Evolutionary conservation across 2,888 invertebrate species (phyloP).

Genomic region (Acrobeloides nanus): DNA sequence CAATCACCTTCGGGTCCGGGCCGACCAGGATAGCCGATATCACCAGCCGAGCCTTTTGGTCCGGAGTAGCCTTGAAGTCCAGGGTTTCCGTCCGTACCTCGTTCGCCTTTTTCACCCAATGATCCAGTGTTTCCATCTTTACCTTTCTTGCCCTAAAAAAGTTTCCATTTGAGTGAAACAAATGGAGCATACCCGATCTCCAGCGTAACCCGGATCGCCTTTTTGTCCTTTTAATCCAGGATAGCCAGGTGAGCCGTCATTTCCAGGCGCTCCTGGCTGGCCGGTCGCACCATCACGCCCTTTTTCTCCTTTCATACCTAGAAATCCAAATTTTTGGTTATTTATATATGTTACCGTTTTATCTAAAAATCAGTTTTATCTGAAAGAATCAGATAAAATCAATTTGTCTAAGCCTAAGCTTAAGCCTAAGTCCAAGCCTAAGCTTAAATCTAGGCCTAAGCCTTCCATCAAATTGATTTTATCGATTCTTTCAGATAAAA

Average conservation of each 20-base stretch:
- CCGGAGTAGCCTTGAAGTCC: constrained; percentile 20
- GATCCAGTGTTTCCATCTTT: constrained; percentile 35
- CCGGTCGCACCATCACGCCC: constrained; percentile 52
- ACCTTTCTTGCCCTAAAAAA: constrained; percentile 58
- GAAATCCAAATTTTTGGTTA: constrained; percentile 3
- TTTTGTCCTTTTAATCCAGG: constrained; percentile 57
- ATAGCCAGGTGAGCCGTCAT: constrained; percentile 46
- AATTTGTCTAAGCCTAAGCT: background rate
- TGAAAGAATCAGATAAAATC: no score
- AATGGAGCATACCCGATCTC: constrained; percentile 24
- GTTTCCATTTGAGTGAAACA: background rate
- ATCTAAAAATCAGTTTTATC: no score
- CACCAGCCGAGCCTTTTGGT: constrained; percentile 55
- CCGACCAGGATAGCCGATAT: constrained; percentile 44
- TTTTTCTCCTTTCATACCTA: constrained; percentile 26
- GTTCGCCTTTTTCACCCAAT: constrained; percentile 31
- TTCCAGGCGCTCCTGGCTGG: constrained; percentile 44
- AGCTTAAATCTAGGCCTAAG: no score
- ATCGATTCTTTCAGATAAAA: no score
- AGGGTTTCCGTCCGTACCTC: constrained; percentile 14
- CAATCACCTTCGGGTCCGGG: constrained; percentile 29
- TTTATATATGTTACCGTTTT: no score
- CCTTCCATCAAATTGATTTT: no score
- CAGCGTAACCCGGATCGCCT: constrained; percentile 39
- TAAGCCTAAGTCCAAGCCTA: no score